Evolutionary conservation across 2,113 vertebrate species (phyloP), one percentile per base, ranked within the genome.

Genomic region (Limanda limanda): DNA sequence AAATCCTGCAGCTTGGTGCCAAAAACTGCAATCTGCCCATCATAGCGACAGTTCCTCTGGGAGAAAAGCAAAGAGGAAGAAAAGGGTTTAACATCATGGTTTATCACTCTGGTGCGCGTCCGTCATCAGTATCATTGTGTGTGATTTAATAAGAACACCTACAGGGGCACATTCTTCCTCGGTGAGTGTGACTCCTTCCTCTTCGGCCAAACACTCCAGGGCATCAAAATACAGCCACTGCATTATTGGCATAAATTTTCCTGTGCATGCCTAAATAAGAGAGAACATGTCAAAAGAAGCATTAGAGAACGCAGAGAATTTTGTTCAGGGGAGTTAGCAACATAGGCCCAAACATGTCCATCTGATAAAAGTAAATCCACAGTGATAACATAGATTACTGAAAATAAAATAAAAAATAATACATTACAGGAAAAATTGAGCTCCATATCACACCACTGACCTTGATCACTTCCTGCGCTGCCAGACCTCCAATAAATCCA

Each of bases 381-480:
- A 31, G 5, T 3, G 51, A 54, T 1, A 31, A 13, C 25, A n/a
- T n/a, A n/a, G n/a, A n/a, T n/a, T n/a, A n/a, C n/a, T n/a, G n/a
- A n/a, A n/a, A n/a, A n/a, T n/a, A n/a, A n/a, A n/a, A n/a, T 23
- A 1, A 57, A 56, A 23, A 52, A 3, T 25, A 20, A 37, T 37
- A 37, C 35, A 37, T 37, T 10, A 37, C 35, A 37, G 35, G 35
- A 37, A 14, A 47, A 47, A 4, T 47, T 17, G 1, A 47, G 15
- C 3, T 15, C 14, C 45, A 47, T 3, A 51, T 51, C 11, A 35
- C 20, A 5, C 18, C 15, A 74, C 81, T 70, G 31, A 97, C 97
- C 96, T 99, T 99, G 96, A 99, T 96, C 82, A 98, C 97, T 87
- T 99, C 97, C 93, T 99, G 97, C 10, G 97, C 97, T 5, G 96